Evolutionary conservation across 2,113 vertebrate species (phyloP).

Genomic region (Cryptomyrus ogoouensis): DNA sequence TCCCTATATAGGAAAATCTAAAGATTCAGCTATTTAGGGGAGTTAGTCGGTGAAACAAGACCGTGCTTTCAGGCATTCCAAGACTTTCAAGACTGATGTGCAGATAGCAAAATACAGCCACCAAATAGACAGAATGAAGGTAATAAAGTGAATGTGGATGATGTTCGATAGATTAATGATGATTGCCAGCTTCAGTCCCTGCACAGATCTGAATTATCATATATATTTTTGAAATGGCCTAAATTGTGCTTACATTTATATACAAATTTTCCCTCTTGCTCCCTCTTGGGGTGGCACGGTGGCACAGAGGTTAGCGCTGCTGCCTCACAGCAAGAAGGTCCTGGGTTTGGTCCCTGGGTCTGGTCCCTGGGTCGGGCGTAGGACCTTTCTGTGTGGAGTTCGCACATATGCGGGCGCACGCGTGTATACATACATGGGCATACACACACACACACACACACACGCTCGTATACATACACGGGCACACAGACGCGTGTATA

Average conservation of each 20-base stretch:
- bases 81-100: not conserved
- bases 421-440: too few relatives aligned
- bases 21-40: not conserved
- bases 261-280: not conserved
- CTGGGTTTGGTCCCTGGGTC: too few relatives aligned
- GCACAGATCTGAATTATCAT: not conserved
- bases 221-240: not conserved
- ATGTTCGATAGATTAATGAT: not conserved
- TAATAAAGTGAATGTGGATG: not conserved
- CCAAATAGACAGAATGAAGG: not conserved
- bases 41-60: not conserved
- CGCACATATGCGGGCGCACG: too few relatives aligned
- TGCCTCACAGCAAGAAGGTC: too few relatives aligned
- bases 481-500: too few relatives aligned
- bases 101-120: not conserved
- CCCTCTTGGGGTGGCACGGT: not conserved
- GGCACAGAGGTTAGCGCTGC: too few relatives aligned
- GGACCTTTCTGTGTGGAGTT: too few relatives aligned
- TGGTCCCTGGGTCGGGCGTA: too few relatives aligned
- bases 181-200: not conserved
- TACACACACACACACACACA: too few relatives aligned
- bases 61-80: not conserved
- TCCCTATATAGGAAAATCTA: not conserved
- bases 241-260: not conserved
- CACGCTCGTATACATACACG: fast-evolving